These are phyloP conservation scores for Eupeodes luniger DNA, from an alignment of 2,888 invertebrate genomes.

Conservation along the genomic window DNA sequence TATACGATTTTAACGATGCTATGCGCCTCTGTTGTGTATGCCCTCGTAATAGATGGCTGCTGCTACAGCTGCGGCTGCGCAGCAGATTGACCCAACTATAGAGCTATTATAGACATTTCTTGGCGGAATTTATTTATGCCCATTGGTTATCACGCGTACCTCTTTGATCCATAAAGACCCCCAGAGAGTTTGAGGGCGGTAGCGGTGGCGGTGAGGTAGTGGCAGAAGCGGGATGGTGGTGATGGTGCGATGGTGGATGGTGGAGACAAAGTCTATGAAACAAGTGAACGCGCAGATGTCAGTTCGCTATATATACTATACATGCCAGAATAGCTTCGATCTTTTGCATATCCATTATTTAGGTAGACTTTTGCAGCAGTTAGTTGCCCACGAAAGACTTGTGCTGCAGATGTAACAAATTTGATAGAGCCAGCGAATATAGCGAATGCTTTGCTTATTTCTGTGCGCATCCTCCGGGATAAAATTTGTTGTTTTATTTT, in stretches of 20 bases:
- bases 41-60: conserved; percentile 71
- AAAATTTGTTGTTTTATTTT: conserved; percentile 17
- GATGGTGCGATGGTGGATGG: conserved; percentile 32
- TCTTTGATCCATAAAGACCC: conserved; percentile 84
- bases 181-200: conserved; percentile 77
- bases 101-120: conserved; percentile 75
- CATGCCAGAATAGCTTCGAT: conserved; percentile 68
- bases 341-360: conserved; percentile 71
- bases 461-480: conserved; percentile 74
- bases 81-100: conserved; percentile 71
- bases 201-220: conserved; percentile 35
- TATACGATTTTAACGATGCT: conserved; percentile 72
- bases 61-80: conserved; percentile 38
- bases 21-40: conserved; percentile 67
- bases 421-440: conserved; percentile 41
- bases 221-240: conserved; percentile 22
- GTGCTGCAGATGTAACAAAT: conserved; percentile 51
- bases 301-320: conserved; percentile 43
- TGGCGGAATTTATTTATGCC: conserved; percentile 78
- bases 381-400: conserved; percentile 48
- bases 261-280: conserved; percentile 59
- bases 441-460: conserved; percentile 37
- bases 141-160: conserved; percentile 84
- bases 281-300: conserved; percentile 76
- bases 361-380: conserved; percentile 25